A percentile compares a stretch with the other conserved stretches of the same genome.
Conservation (phyloP, 2,888 invertebrate species). For the Eupithecia tripunctaria region DNA sequence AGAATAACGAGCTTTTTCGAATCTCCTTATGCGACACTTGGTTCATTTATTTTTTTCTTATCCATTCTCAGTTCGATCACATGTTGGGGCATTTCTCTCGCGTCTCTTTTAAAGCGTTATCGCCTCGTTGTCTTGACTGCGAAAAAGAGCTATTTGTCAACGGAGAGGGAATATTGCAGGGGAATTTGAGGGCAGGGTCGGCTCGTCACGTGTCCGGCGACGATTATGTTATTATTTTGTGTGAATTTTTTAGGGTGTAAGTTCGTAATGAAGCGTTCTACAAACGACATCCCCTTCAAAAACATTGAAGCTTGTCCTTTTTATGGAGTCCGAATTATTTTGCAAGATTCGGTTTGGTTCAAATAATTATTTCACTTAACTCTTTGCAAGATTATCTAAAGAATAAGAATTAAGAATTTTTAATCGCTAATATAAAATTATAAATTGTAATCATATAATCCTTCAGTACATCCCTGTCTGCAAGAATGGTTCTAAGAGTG, state of each 20-base stretch:
- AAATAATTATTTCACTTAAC: too few species aligned
- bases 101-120: constrained; percentile 74
- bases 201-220: neutral
- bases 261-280: neutral
- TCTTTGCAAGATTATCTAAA: too few species aligned
- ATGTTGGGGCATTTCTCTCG: constrained; percentile 75
- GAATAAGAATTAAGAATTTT: too few species aligned
- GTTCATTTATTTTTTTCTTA: constrained; percentile 82
- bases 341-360: too few species aligned
- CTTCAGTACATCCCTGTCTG: constrained; percentile 22
- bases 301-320: neutral
- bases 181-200: constrained; percentile 40
- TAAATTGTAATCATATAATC: too few species aligned
- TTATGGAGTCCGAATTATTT: neutral
- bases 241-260: neutral
- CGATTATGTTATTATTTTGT: constrained; percentile 6
- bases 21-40: constrained; percentile 78
- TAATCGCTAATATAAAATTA: too few species aligned
- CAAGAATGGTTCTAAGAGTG: constrained; percentile 34
- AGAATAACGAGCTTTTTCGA: constrained; percentile 80
- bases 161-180: constrained; percentile 50
- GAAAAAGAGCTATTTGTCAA: constrained; percentile 75
- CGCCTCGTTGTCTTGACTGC: constrained; percentile 66
- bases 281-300: neutral
- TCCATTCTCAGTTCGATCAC: constrained; percentile 78